Evolutionary conservation across 2,113 vertebrate species (phyloP).

Genomic region (Gambusia holbrooki): DNA sequence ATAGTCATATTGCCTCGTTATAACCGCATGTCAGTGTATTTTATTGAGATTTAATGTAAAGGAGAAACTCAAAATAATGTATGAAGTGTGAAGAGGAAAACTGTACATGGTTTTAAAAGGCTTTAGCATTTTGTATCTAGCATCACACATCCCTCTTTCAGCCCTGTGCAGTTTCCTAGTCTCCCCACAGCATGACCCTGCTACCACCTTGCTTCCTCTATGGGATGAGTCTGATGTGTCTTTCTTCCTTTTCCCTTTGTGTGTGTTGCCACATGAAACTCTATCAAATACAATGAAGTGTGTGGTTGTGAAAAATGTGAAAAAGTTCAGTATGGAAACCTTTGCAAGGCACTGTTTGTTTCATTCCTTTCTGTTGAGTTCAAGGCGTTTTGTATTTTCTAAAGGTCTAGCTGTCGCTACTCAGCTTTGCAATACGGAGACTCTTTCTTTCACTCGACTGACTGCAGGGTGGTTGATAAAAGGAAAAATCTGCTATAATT

Average conservation of each 20-base stretch:
- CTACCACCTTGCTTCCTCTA: background rate
- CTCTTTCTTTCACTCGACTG: slow-evolving; percentile 33
- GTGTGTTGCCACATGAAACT: background rate
- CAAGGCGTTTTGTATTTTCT: slow-evolving; percentile 30
- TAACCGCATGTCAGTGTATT: background rate
- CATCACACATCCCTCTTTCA: background rate
- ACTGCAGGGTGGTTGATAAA: slow-evolving; percentile 36
- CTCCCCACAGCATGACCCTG: background rate
- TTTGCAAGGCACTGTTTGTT: background rate
- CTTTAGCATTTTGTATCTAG: background rate
- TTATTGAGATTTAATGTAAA: background rate
- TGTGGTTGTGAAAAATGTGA: background rate
- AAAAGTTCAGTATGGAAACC: background rate
- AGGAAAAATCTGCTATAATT: slow-evolving; percentile 31
- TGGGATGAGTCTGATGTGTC: background rate
- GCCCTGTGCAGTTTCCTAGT: background rate
- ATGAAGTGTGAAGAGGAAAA: too few species aligned
- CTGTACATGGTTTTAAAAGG: too few species aligned
- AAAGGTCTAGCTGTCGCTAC: slow-evolving; percentile 23
- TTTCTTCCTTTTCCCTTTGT: background rate
- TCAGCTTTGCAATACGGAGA: slow-evolving; percentile 50
- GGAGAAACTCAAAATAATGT: too few species aligned
- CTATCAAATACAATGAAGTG: background rate
- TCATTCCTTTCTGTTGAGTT: background rate
- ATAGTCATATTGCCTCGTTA: slow-evolving; percentile 24